These are phyloP conservation scores for Paracyclopina nana DNA, from an alignment of 1,140 invertebrate genomes.

Conservation along the genomic window DNA sequence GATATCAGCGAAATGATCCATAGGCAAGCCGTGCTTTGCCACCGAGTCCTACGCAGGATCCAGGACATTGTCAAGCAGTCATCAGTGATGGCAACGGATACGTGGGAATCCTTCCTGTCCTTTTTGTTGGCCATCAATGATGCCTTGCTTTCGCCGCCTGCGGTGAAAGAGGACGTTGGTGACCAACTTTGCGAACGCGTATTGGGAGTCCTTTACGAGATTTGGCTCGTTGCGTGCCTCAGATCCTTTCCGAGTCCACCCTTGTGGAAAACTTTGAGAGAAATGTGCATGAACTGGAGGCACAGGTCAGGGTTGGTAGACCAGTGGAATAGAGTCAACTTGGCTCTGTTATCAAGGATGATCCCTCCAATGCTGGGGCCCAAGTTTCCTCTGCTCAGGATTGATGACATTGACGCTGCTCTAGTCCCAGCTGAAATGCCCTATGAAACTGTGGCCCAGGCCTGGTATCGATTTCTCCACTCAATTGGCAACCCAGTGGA, in stretches of 20 bases:
- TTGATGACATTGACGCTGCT: conserved; percentile 58
- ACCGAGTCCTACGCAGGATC: conserved; percentile 69
- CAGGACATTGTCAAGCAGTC: conserved; percentile 68
- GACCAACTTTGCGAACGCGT: conserved; percentile 85
- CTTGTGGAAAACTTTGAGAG: conserved; percentile 80
- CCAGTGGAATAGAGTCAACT: conserved; percentile 85
- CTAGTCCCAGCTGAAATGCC: conserved; percentile 61
- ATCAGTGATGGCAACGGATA: conserved; percentile 50
- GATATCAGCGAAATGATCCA: conserved; percentile 72
- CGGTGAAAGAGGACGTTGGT: conserved; percentile 76
- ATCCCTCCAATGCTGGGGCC: conserved; percentile 73
- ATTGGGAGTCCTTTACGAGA: conserved; percentile 75
- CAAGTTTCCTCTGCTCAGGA: conserved; percentile 60
- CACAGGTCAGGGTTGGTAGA: conserved; percentile 75
- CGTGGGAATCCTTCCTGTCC: conserved; percentile 71
- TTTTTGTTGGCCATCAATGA: conserved; percentile 84
- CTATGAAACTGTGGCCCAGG: conserved; percentile 68
- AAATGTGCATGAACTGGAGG: conserved; percentile 76
- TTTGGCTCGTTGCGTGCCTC: conserved; percentile 79
- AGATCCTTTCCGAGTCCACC: conserved; percentile 77
- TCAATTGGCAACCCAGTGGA: conserved; percentile 84
- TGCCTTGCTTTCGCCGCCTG: conserved; percentile 69
- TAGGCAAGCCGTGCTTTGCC: conserved; percentile 81
- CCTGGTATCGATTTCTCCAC: conserved; percentile 80
- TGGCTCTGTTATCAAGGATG: conserved; percentile 61